phyloP scores from a whole-genome alignment of 2,113 vertebrate genomes.

The Amblyopsis rosae region DNA sequence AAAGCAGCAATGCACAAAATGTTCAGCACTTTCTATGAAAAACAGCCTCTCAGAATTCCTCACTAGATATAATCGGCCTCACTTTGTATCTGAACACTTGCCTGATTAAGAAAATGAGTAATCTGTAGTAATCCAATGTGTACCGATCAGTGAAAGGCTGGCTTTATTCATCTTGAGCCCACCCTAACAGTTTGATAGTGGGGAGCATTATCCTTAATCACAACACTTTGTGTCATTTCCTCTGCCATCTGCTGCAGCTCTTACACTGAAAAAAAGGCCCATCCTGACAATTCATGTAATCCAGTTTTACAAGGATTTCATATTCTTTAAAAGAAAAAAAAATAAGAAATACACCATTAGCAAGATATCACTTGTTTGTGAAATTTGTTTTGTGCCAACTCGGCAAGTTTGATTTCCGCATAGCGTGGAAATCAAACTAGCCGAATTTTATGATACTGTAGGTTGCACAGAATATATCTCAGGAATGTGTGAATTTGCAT shows the following conservation, averaged over 20 bases:
- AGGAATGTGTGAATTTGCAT: no score
- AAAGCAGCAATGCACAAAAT: conserved; percentile 38
- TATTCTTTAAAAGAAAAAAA: not conserved
- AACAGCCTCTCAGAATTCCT: conserved; percentile 43
- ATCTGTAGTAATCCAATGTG: conserved; percentile 30
- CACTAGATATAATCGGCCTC: conserved; percentile 63
- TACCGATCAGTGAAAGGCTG: conserved; percentile 44
- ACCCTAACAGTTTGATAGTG: conserved; percentile 61
- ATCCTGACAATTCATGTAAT: not conserved
- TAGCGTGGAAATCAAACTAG: no score
- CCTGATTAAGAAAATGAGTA: conserved; percentile 59
- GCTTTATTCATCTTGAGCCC: conserved; percentile 56
- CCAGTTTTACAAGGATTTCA: not conserved
- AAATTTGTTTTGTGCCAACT: not conserved
- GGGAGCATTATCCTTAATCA: conserved; percentile 73
- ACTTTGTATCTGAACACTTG: conserved; percentile 63
- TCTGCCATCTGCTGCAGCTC: conserved; percentile 64
- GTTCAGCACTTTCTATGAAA: conserved; percentile 34
- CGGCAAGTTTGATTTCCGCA: no score
- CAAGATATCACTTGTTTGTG: not conserved
- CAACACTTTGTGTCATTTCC: conserved; percentile 75
- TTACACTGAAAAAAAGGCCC: not conserved
- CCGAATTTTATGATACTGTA: no score
- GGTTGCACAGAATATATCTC: no score
- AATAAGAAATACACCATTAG: not conserved